Base-by-base conservation (phyloP, 2,797 vertebrate genomes). In the Vultur gryphus region DNA sequence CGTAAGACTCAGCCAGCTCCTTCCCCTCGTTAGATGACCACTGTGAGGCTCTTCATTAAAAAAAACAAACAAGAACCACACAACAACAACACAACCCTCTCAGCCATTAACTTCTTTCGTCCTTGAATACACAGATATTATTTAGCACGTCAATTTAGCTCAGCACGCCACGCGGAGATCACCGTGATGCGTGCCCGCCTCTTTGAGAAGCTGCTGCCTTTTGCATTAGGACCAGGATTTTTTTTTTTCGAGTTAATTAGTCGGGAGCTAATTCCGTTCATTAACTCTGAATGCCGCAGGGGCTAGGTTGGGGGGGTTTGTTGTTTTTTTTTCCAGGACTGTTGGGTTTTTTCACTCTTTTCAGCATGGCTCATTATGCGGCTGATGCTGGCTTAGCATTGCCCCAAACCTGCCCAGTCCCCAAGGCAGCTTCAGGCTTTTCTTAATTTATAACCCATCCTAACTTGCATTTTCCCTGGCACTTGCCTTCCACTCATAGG, bases 241-340 rank as follows among this genome's bases (percentile, higher is more conserved):
- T 54, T 65, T 69, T 94, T 85, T 61, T 23, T 37, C 37, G 18
- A 84, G 83, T 93, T 94, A 94, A 94, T 95, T 93, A 83, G 33
- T 87, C 1, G 1, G 49, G 48, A 94, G 73, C 28, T 95, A 95
- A 93, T 94, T 95, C 86, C 1, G 0, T 84, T 94, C 35, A 77
- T 95, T 92, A 94, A 83, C 90, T 95, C 73, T 24, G 59, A 87
- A 80, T 57, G 75, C 91, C 5, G 16, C 80, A 84, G 79, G 93
- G 87, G 87, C 31, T 67, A 67, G 48, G 64, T 46, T 82, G 62
- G 21, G 16, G 2, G 5, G 10, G 9, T 54, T 78, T 57, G 33
- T n/a, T 39, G 33, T 33, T 66, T 73, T 75, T 75, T 44, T 58
- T 13, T 46, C 9, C 43, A 55, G 65, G 72, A 37, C 24, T 61